Base-by-base conservation (phyloP, 1,140 invertebrate species). In the Pygmarrhopalites habei region DNA sequence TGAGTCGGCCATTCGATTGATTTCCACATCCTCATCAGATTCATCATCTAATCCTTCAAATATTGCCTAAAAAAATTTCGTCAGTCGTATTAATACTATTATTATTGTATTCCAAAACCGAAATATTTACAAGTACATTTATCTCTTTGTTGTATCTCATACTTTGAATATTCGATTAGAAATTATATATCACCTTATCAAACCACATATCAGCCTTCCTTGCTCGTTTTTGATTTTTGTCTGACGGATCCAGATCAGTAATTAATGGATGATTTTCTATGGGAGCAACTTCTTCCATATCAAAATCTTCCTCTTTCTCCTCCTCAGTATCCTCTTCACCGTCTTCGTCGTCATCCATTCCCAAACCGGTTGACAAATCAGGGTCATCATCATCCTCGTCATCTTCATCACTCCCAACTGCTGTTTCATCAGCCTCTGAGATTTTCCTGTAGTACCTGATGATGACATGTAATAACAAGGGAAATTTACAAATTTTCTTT, bases 161-260 rank as follows among this genome's bases (percentile, higher is more conserved):
- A n/a, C n/a, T n/a, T n/a, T n/a, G n/a, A n/a, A n/a, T n/a, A n/a
- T n/a, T n/a, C n/a, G n/a, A n/a, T n/a, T n/a, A n/a, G n/a, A n/a
- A n/a, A n/a, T n/a, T n/a, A n/a, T n/a, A n/a, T n/a, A n/a, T 10
- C 69, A 81, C 81, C 75, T 91, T 90, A 71, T 90, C 85, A 75
- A 95, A 95, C 91, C 92, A 96, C 14, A 89, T 75, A 66, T 90
- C 81, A 0, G 89, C 88, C 76, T 89, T 90, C 61, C 86, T 82
- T 44, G 84, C 77, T 41, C 83, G 80, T 72, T 84, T 87, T 0
- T 84, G 81, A 47, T 85, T 81, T 67, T 85, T 85, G 59, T 88
- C 84, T 21, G 85, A 81, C 58, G 82, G 77, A 73, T 93, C 90
- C 32, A 94, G 77, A 73, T 92, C 90, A 17, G 89, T 90, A 12